phyloP scores from a whole-genome alignment of 1,140 invertebrate species.

The Micrasema minimum region DNA sequence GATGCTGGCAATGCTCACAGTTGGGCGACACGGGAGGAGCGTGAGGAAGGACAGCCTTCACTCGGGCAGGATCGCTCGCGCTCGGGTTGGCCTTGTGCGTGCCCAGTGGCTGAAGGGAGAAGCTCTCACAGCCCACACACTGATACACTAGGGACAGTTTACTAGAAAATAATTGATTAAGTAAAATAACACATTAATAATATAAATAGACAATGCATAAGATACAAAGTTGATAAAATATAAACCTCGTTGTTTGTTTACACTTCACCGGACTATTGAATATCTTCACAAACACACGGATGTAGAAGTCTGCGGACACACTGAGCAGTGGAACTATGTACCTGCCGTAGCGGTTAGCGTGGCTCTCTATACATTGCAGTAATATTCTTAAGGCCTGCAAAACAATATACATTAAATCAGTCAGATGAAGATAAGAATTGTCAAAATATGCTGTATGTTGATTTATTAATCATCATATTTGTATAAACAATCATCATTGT shows the following conservation, averaged over 20 bases:
- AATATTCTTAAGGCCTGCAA: slow-evolving; percentile 88
- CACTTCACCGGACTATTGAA: slow-evolving; percentile 82
- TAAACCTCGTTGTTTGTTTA: slow-evolving; percentile 83
- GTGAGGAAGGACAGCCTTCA: slow-evolving; percentile 74
- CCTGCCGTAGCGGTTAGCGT: slow-evolving; percentile 92
- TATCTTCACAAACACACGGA: slow-evolving; percentile 92
- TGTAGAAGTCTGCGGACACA: slow-evolving; percentile 97
- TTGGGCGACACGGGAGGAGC: slow-evolving; percentile 73
- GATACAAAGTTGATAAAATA: too few species aligned
- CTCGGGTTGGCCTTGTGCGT: slow-evolving; percentile 68
- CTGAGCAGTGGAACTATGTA: slow-evolving; percentile 93
- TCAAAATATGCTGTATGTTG: too few species aligned
- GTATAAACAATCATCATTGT: too few species aligned
- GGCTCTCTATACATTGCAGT: slow-evolving; percentile 87
- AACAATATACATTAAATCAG: too few species aligned
- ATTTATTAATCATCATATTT: too few species aligned
- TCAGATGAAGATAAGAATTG: too few species aligned
- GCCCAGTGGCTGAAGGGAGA: slow-evolving; percentile 82
- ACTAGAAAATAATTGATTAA: slow-evolving; percentile 65
- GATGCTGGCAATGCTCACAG: slow-evolving; percentile 83
- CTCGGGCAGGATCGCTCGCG: slow-evolving; percentile 67
- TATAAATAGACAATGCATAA: too few species aligned
- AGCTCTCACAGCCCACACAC: slow-evolving; percentile 88
- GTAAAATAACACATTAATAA: too few species aligned
- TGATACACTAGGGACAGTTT: slow-evolving; percentile 90